phyloP scores from a whole-genome alignment of 2,113 vertebrate species.

The Alethe diademata region DNA sequence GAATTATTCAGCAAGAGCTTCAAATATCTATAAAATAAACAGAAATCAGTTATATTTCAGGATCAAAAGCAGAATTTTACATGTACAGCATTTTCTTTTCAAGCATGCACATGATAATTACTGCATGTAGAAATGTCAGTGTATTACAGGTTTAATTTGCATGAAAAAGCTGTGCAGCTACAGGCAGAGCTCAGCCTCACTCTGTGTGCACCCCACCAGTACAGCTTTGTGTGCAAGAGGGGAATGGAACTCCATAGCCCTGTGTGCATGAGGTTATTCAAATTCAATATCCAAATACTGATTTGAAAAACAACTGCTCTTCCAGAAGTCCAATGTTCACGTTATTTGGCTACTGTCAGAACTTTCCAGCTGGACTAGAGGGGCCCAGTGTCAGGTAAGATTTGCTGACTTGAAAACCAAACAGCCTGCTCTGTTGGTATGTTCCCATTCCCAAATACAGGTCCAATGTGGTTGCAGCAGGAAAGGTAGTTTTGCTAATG shows the following conservation, averaged over 20 bases:
- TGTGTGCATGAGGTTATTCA: neutral
- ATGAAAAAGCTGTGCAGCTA: neutral
- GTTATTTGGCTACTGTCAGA: neutral
- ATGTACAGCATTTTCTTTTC: conserved; percentile 9
- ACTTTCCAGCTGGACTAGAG: neutral
- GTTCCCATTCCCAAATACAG: neutral
- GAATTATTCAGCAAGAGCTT: conserved; percentile 3
- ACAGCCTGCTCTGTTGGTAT: neutral
- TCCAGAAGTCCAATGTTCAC: neutral
- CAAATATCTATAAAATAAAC: conserved; percentile 1
- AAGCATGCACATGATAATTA: neutral
- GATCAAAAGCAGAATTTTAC: neutral
- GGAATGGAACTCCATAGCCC: neutral
- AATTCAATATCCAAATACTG: neutral
- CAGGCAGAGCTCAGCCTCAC: neutral
- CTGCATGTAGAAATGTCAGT: neutral
- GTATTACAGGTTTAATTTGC: neutral
- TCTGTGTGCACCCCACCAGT: neutral
- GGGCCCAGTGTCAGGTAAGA: neutral
- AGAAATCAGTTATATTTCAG: neutral
- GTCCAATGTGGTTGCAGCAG: neutral
- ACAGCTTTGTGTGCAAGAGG: neutral
- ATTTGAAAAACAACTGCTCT: neutral
- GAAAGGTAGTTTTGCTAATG: neutral
- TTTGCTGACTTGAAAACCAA: neutral